Percentiles rank a stretch among this genome's conserved stretches.
phyloP scores from a whole-genome alignment of 1,140 invertebrate species.

The Maniola jurtina region DNA sequence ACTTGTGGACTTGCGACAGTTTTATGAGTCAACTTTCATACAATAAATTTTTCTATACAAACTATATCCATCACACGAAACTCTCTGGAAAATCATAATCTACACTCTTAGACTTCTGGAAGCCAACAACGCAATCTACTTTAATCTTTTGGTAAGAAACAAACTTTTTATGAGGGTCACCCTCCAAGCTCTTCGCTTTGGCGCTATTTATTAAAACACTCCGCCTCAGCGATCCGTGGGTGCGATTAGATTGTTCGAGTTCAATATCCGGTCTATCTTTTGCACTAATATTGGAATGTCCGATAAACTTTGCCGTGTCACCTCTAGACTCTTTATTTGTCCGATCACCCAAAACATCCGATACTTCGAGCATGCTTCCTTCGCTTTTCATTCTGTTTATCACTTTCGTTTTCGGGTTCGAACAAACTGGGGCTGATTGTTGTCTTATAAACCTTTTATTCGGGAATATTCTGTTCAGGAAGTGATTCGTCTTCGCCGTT shows the following conservation, averaged over 20 bases:
- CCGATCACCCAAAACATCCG: conserved; percentile 41
- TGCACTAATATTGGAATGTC: conserved; percentile 60
- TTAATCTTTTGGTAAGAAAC: conserved; percentile 63
- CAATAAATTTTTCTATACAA: conserved; percentile 38
- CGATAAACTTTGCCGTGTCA: conserved; percentile 50
- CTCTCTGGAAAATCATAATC: conserved; percentile 70
- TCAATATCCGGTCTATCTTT: conserved; percentile 56
- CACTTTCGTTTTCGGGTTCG: conserved; percentile 45
- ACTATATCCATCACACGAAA: conserved; percentile 57
- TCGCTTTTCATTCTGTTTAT: conserved; percentile 65
- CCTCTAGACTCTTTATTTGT: conserved; percentile 37
- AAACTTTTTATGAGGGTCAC: conserved; percentile 54
- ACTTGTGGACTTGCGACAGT: conserved; percentile 10
- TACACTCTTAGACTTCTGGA: conserved; percentile 63
- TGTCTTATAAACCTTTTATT: conserved; percentile 64
- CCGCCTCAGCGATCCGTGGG: conserved; percentile 63
- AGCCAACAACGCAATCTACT: conserved; percentile 61
- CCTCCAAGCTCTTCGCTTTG: conserved; percentile 67
- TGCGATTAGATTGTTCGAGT: conserved; percentile 43
- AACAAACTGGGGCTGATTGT: conserved; percentile 66
- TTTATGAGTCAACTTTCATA: conserved; percentile 32
- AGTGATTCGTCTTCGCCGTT: conserved; percentile 41
- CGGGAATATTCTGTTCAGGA: conserved; percentile 63
- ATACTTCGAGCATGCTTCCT: conserved; percentile 57
- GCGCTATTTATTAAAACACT: conserved; percentile 75